These are phyloP conservation scores for Drosophila limbata DNA, from an alignment of 2,888 invertebrate species.

Conservation along the genomic window DNA sequence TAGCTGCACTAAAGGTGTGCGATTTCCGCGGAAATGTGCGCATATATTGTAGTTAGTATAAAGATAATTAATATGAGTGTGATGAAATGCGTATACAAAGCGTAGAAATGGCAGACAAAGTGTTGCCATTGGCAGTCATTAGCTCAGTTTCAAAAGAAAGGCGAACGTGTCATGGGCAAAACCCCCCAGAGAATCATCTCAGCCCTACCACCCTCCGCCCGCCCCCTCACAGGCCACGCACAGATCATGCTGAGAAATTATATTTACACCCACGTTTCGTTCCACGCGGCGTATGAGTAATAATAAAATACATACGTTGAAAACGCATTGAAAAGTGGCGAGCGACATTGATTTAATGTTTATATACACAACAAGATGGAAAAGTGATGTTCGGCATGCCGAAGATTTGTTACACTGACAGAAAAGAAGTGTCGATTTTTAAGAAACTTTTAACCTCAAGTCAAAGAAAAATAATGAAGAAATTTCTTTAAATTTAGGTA, in stretches of 20 bases:
- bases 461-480: too few relatives aligned
- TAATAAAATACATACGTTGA: conserved; percentile 57
- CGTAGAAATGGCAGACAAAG: conserved; percentile 52
- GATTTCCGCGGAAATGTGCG: conserved; percentile 32
- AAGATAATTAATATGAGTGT: conserved; percentile 6
- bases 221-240: conserved; percentile 27
- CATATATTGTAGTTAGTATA: conserved; percentile 7
- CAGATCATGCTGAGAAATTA: conserved; percentile 2
- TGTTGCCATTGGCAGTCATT: conserved; percentile 32
- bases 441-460: too few relatives aligned
- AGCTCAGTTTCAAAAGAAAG: conserved; percentile 3
- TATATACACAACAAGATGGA: conserved; percentile 12
- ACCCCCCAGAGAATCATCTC: conserved; percentile 2
- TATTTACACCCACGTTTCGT: conserved; percentile 30
- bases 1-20: not conserved
- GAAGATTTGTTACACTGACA: not conserved
- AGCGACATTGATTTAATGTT: conserved; percentile 80
- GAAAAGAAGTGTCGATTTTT: too few relatives aligned
- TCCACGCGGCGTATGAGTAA: conserved; percentile 73
- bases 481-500: too few relatives aligned
- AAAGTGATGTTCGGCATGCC: not conserved
- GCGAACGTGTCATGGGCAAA: conserved; percentile 65
- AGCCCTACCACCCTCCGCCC: not conserved
- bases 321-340: conserved; percentile 64
- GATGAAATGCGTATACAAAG: conserved; percentile 11